These are phyloP conservation scores for Arrhamphus sclerolepis DNA, from an alignment of 2,797 vertebrate genomes.

Conservation along the genomic window DNA sequence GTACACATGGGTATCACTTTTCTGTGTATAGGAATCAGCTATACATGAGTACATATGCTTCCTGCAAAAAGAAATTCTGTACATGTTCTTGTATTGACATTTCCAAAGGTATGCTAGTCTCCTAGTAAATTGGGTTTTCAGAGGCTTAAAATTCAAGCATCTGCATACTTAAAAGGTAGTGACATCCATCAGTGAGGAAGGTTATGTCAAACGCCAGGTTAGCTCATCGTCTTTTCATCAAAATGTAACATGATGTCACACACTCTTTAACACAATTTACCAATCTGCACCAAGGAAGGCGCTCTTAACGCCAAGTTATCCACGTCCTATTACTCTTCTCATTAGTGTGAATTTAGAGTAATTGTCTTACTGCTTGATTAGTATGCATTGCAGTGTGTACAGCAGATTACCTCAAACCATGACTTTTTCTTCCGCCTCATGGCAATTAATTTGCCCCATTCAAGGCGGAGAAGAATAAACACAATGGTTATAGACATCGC, in stretches of 20 bases:
- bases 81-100: constrained; percentile 23
- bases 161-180: constrained; percentile 12
- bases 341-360: constrained; percentile 62
- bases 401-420: constrained; percentile 61
- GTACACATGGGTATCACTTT: constrained; percentile 61
- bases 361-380: constrained; percentile 53
- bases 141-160: constrained; percentile 17
- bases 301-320: constrained; percentile 31
- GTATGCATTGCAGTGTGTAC: constrained; percentile 52
- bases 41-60: constrained; percentile 47
- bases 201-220: constrained; percentile 13
- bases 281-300: constrained; percentile 21
- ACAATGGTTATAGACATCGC: constrained; percentile 59
- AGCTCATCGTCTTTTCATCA: constrained; percentile 21
- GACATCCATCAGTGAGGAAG: constrained; percentile 11
- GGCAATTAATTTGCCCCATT: constrained; percentile 73
- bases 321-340: constrained; percentile 43
- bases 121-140: constrained; percentile 32
- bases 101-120: constrained; percentile 31
- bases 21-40: constrained; percentile 47
- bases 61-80: constrained; percentile 31
- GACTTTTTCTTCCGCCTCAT: constrained; percentile 57
- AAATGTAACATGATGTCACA: not conserved
- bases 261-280: constrained; percentile 12
- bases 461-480: constrained; percentile 68